Conservation (phyloP, 2,797 vertebrate species). For the Argya squamiceps region DNA sequence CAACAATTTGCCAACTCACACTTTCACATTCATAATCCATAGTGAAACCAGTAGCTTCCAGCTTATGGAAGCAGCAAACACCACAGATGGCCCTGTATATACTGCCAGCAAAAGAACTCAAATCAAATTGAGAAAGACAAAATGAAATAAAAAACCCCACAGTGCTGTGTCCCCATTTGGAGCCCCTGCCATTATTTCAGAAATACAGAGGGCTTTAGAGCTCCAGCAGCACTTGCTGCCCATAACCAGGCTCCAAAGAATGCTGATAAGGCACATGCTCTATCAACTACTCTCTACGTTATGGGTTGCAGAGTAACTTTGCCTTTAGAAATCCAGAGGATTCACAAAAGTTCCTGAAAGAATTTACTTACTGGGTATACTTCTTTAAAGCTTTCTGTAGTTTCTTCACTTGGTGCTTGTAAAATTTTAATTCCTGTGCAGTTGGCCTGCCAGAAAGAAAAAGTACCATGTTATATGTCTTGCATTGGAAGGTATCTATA, state of each 20-base stretch:
- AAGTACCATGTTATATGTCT: background rate
- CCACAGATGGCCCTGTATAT: background rate
- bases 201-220: background rate
- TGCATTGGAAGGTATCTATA: background rate
- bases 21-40: background rate
- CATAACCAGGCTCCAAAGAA: background rate
- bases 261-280: background rate
- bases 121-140: background rate
- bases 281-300: background rate
- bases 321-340: background rate
- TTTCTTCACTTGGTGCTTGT: slow-evolving; percentile 83
- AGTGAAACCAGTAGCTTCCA: background rate
- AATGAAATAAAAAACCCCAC: background rate
- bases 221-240: background rate
- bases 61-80: background rate
- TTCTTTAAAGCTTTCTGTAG: slow-evolving; percentile 80
- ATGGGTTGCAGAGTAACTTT: background rate
- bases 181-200: background rate
- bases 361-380: slow-evolving; percentile 70
- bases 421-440: slow-evolving; percentile 80
- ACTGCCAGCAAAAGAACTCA: background rate
- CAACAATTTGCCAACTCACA: background rate
- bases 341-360: background rate
- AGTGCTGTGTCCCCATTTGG: background rate
- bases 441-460: slow-evolving; percentile 76